Base-by-base conservation (phyloP, 2,888 invertebrate genomes). In the Drosophila mayaguana region DNA sequence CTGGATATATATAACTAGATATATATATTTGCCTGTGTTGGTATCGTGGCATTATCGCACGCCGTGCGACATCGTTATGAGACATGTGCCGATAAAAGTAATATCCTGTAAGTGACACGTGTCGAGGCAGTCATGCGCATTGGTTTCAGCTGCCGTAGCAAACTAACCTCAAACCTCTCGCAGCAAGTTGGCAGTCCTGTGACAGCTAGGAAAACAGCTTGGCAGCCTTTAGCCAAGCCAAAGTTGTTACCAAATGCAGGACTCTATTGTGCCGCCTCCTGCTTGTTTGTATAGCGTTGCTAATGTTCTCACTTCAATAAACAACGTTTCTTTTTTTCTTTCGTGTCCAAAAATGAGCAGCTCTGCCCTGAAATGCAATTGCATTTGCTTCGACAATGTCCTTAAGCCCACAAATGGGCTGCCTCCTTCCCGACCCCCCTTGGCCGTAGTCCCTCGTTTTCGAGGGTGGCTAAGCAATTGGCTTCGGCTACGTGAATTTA, bases 11-110 rank as follows among this genome's bases (percentile, higher is more conserved):
- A 28, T 28, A 25, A 3, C 2, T 25, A 25, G 2, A 28, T 32
- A 32, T 9, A 32, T 32, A 32, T 32, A 9, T 6, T 11, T 32
- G 11, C 6, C 40, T 60, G 16, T 1, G 36, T 22, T 36, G 46
- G 43, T 38, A 50, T 43, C 62, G 46, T 11, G 45, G 56, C 66
- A 63, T 71, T 73, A 63, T 68, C 81, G 80, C 68, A 68, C 76
- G 80, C 43, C 82, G 87, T 63, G 67, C 70, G 42, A 40, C 63
- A 51, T 73, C 80, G 69, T 72, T 72, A 72, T 65, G 45, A 70
- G 72, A 62, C 84, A 80, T 78, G 80, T 78, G 80, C 76, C 84
- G 82, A 87, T 87, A 84, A 87, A 87, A 87, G 66, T 84, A 84
- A 84, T 84, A 87, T 87, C 84, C 87, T 84, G 84, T 73, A 71